Base-by-base conservation (phyloP, 2,113 vertebrate genomes). In the Furnarius figulus region DNA sequence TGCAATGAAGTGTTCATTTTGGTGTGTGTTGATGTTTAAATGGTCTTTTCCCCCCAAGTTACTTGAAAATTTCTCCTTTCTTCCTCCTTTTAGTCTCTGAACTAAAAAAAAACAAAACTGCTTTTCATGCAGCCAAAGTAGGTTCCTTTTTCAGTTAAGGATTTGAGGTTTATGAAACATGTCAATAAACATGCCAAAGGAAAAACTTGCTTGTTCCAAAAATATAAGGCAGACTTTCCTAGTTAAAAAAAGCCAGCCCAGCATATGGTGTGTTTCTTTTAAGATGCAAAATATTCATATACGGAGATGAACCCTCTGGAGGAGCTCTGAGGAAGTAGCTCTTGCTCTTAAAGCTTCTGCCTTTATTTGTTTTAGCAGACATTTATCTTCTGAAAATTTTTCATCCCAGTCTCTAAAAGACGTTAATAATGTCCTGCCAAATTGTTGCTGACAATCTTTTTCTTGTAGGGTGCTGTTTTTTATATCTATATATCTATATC, bases 231-330 rank as follows among this genome's bases (percentile, higher is more conserved):
- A 93, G 85, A 55, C 67, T 84, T 95, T 53, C 88, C 50, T 88
- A 30, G 75, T 93, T 90, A 86, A 67, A 85, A 93, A 93, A 90
- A 94, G 72, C 89, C 55, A 47, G 63, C 78, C 62, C 31, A 86
- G 76, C 93, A 92, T 97, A 97, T 96, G 95, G 84, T 89, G 73
- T 67, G 30, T 93, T 95, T 93, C 80, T 93, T 75, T 87, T 67
- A 80, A 81, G 86, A 84, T 72, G 44, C 65, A 77, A 94, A 95
- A 92, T 95, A 95, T 92, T 85, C 56, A 56, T 91, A 95, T 61
- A 81, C 73, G 68, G 86, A 87, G 39, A 92, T 93, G 76, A 95
- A 86, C 84, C 83, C 96, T 86, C 86, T 90, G 91, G 84, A 85
- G 63, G 71, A 95, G 79, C 85, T 94, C 85, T 5, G 25, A 94